A percentile compares a stretch with the other conserved stretches of the same genome.
Conservation (phyloP, 2,113 vertebrate species). For the Mus musculus region GRCm39 chr17:78812501-78813000, state of each 20-base stretch:
- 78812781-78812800: not conserved
- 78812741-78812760: not conserved
- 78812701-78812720: conserved; percentile 20
- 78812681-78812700: conserved; percentile 15
- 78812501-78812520: conserved; percentile 54
- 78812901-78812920: not conserved
- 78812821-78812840: not conserved
- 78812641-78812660: not conserved
- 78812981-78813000: not conserved
- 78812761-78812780: conserved; percentile 13
- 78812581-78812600: conserved; percentile 53
- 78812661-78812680: not conserved
- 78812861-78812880: not conserved
- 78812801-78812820: conserved; percentile 39
- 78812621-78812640: conserved; percentile 38
- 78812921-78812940: not conserved
- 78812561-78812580: conserved; percentile 41
- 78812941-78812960: not conserved
- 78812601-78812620: conserved; percentile 57
- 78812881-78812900: conserved; percentile 34
- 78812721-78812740: conserved; percentile 39
- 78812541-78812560: conserved; percentile 61
- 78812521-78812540: conserved; percentile 53
- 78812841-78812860: not conserved
- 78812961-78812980: not conserved